Evolutionary conservation across 2,888 invertebrate genomes (phyloP), one percentile per base, ranked within the genome.

Genomic region (Mythimna impura): DNA sequence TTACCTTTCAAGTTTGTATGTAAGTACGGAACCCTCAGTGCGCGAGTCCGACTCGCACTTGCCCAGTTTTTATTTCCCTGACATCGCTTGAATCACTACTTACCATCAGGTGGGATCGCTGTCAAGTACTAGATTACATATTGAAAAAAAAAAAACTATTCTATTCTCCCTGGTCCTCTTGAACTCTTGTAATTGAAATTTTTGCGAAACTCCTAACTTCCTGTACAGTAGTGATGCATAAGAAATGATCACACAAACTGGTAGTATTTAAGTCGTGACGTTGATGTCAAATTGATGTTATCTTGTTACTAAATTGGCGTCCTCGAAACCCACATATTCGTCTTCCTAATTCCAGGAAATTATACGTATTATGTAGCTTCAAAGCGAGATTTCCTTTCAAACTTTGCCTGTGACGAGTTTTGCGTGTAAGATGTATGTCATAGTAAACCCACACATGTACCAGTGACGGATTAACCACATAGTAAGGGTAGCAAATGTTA

Each of bases 311-410:
- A 69, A 76, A 78, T 73, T 62, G 57, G 20, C 22, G 61, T 40
- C 40, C 67, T 67, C n/a, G 25, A 62, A 65, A 67, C 73, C 73
- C 54, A 71, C 66, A 70, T 61, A 54, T 50, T 36, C 60, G 50
- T n/a, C 58, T 57, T 10, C 64, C 58, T 63, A 66, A 78, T 80
- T 81, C 50, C 34, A 22, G 22, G 9, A 66, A 72, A 71, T 80
- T 70, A 71, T 47, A 73, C 43, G 64, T 62, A 80, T 80, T 71
- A 80, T 70, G 73, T 65, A 67, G 64, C 70, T 77, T 67, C 77
- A 67, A 69, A 67, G 64, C 43, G 57, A 55, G 57, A 40, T 36
- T 43, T 47, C 64, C 80, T 67, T 65, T 75, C 71, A 57, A 55
- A 68, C 30, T 52, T 61, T 52, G 66, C 14, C 50, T 61, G 52